phyloP scores from a whole-genome alignment of 2,797 vertebrate genomes.

The Lepilemur ruficaudatus region DNA sequence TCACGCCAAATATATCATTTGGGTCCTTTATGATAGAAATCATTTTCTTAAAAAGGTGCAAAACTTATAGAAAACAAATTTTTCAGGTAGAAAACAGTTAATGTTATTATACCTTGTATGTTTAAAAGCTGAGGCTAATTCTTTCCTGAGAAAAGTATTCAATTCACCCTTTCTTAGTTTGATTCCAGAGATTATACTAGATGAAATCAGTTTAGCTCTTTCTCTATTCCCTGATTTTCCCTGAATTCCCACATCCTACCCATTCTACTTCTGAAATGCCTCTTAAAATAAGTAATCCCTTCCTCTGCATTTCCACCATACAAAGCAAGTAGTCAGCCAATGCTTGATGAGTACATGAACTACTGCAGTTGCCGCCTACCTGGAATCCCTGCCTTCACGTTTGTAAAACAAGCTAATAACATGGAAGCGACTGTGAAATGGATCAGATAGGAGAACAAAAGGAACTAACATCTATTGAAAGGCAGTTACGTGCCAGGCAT shows the following conservation, averaged over 20 bases:
- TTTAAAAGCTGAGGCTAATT: neutral
- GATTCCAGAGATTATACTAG: neutral
- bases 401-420: neutral
- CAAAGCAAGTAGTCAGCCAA: neutral
- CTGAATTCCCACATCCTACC: neutral
- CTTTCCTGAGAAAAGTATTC: neutral
- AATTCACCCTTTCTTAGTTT: neutral
- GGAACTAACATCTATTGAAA: constrained; percentile 80
- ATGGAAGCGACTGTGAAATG: neutral
- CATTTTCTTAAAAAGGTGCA: neutral
- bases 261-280: neutral
- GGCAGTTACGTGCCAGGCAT: neutral
- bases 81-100: neutral
- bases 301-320: neutral
- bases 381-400: neutral
- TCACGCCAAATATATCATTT: neutral
- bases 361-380: neutral
- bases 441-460: neutral
- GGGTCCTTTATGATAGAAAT: constrained; percentile 5
- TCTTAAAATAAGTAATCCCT: neutral
- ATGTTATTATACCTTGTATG: neutral
- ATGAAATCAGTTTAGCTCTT: neutral
- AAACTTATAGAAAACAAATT: neutral
- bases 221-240: neutral
- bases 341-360: neutral